Evolutionary conservation across 1,140 invertebrate genomes (phyloP), one percentile per base, ranked within the genome.

Genomic region (Cardiocondyla obscurior): DNA sequence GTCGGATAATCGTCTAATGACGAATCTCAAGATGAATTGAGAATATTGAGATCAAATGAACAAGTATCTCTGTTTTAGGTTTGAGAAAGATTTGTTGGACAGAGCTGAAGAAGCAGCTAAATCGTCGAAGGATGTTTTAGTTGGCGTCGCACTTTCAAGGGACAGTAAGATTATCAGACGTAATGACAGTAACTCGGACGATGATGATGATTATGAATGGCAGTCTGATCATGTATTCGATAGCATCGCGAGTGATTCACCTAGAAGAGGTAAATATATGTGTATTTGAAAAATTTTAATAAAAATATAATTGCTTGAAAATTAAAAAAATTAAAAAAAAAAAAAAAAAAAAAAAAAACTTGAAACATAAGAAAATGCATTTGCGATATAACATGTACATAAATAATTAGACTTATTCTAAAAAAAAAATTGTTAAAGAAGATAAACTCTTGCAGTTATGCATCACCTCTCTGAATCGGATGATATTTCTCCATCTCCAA

Each of bases 11-110:
- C 2, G 14, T 42, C 14, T 12, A 42, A 0, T 10, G 28, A 44
- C 16, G 19, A 16, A 62, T 62, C 25, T 3, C 7, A n/a, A n/a
- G n/a, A 7, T 19, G 6, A n/a, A 36, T n/a, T 8, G 12, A 51
- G 19, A 14, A 16, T 22, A 67, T 22, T n/a, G n/a, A n/a, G n/a
- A n/a, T n/a, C n/a, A 4, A 77, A 42, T 76, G 62, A 62, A 7
- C 36, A 65, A 5, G n/a, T 49, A 51, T 25, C 0, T 25, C 8
- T 39, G 5, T 53, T 60, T 4, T 16, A 92, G 91, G 92, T 92
- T 92, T 64, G 92, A 92, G 60, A 91, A 86, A 46, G 92, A 92
- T 70, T 67, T 92, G 36, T 83, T 92, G 28, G 81, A 91, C n/a
- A 86, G 91, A 81, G 91, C 90, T 0, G 90, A 90, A 60, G 90